These are phyloP conservation scores for Portunus trituberculatus DNA, from an alignment of 1,140 invertebrate genomes.

Conservation along the genomic window DNA sequence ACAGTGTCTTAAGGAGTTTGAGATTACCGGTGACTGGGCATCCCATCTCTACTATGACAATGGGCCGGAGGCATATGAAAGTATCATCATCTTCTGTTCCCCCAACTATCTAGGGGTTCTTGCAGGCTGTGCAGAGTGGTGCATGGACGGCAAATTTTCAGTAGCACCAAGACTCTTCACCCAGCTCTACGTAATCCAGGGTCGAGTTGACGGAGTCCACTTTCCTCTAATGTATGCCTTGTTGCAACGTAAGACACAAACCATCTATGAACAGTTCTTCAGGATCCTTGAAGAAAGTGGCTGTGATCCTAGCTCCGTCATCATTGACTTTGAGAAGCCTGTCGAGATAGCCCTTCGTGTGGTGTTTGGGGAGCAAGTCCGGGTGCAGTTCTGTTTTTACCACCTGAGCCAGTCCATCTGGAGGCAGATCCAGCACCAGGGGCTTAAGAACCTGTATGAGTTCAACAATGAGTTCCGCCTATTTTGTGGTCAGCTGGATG, in stretches of 20 bases:
- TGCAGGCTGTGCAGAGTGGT: conserved; percentile 9
- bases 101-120: neutral
- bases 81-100: neutral
- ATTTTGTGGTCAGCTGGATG: conserved; percentile 46
- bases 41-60: no score
- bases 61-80: neutral
- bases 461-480: neutral
- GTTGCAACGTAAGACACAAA: neutral
- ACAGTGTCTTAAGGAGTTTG: neutral
- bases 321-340: conserved; percentile 9
- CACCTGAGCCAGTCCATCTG: conserved; percentile 39
- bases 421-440: conserved; percentile 42
- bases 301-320: conserved; percentile 11
- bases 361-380: neutral
- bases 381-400: conserved; percentile 40
- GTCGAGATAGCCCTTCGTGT: neutral
- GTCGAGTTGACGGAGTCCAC: conserved; percentile 27
- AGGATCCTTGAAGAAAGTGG: neutral
- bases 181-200: neutral
- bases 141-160: neutral
- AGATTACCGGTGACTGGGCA: neutral
- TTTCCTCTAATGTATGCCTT: conserved; percentile 30
- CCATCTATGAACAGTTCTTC: no score
- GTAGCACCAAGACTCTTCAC: conserved; percentile 16
- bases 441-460: neutral